Conservation (phyloP, 2,797 vertebrate species). For the Tiaroga cobitis region DNA sequence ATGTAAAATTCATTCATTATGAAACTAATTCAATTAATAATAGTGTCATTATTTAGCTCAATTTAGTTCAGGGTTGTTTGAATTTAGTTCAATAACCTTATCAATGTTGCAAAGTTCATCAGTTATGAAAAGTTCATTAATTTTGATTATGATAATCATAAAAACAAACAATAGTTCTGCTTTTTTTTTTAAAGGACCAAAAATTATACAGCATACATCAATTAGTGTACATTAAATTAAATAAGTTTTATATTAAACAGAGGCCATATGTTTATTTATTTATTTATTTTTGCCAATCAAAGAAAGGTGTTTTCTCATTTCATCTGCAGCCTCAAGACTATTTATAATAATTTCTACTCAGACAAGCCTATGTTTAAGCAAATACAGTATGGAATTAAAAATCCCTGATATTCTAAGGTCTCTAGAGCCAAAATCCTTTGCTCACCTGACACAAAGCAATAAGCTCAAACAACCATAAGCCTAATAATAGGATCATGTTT, state of each 20-base stretch:
- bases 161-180: not conserved
- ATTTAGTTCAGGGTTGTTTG: not conserved
- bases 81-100: not conserved
- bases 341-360: constrained; percentile 54
- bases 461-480: constrained; percentile 84
- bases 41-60: not conserved
- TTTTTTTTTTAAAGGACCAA: too few species aligned
- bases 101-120: not conserved
- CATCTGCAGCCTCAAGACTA: constrained; percentile 43
- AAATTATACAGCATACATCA: not conserved
- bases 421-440: constrained; percentile 67
- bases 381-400: constrained; percentile 49
- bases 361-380: constrained; percentile 44
- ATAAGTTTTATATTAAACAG: not conserved
- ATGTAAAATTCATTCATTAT: not conserved
- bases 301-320: constrained; percentile 25
- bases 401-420: constrained; percentile 43
- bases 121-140: not conserved
- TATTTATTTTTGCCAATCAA: not conserved
- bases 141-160: too few species aligned
- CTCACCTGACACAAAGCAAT: constrained; percentile 85
- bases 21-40: not conserved
- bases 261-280: not conserved
- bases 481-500: constrained; percentile 88
- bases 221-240: not conserved